Evolutionary conservation across 2,797 vertebrate species (phyloP).

Genomic region (Urosaurus nigricauda): DNA sequence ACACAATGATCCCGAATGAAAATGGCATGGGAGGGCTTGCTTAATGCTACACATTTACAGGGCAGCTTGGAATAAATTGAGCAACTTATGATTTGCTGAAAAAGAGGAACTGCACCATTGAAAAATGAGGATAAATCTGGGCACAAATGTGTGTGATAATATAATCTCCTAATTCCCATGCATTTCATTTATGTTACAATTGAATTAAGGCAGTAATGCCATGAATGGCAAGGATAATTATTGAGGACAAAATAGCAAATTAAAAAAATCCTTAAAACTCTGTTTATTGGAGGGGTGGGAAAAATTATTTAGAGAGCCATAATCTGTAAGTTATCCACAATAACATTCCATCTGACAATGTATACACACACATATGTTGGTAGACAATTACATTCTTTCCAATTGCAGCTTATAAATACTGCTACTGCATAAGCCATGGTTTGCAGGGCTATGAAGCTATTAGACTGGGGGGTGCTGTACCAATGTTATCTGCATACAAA

Average conservation of each 20-base stretch:
- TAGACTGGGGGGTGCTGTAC: constrained; percentile 4
- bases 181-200: constrained; percentile 27
- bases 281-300: constrained; percentile 56
- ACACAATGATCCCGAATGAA: background rate
- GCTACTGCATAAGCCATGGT: constrained; percentile 53
- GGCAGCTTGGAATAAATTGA: background rate
- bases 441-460: constrained; percentile 38
- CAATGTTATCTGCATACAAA: constrained; percentile 49
- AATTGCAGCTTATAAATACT: constrained; percentile 38
- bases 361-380: constrained; percentile 35
- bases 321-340: constrained; percentile 56
- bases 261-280: constrained; percentile 60
- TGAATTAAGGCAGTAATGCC: constrained; percentile 60
- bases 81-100: background rate
- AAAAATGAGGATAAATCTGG: background rate
- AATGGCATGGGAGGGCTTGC: background rate
- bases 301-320: constrained; percentile 55
- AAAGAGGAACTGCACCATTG: background rate
- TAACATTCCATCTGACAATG: constrained; percentile 57
- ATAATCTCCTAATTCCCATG: constrained; percentile 13
- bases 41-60: background rate
- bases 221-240: constrained; percentile 45
- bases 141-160: background rate
- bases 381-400: constrained; percentile 57
- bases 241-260: constrained; percentile 63